Percentiles rank a stretch among this genome's conserved stretches.
Evolutionary conservation across 2,797 vertebrate species (phyloP).

Genomic region (Dermochelys coriacea): DNA sequence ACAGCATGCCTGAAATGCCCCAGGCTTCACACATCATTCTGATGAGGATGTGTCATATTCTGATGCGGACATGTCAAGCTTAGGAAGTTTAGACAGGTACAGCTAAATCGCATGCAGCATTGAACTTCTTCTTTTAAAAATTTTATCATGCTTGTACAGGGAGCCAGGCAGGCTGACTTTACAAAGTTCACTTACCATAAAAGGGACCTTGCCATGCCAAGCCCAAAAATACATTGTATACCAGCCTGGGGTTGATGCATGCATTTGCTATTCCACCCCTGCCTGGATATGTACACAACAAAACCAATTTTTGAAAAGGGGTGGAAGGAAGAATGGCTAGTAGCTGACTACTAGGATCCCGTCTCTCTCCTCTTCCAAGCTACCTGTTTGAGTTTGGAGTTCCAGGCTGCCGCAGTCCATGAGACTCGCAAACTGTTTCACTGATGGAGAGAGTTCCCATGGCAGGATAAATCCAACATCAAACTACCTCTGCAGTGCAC

Average conservation of each 20-base stretch:
- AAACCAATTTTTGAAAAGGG: background rate
- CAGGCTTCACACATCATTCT: constrained; percentile 69
- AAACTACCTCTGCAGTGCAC: constrained; percentile 56
- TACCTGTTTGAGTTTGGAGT: constrained; percentile 36
- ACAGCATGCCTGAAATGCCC: constrained; percentile 55
- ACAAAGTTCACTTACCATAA: background rate
- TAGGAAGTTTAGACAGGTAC: constrained; percentile 63
- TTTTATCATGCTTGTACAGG: background rate
- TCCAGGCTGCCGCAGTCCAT: constrained; percentile 66
- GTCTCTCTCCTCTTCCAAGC: background rate
- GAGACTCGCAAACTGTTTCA: constrained; percentile 56
- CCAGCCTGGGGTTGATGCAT: background rate
- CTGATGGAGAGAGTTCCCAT: constrained; percentile 70
- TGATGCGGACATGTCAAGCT: constrained; percentile 61
- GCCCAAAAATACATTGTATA: background rate
- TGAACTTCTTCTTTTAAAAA: constrained; percentile 41
- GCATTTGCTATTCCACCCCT: background rate
- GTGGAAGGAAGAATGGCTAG: background rate
- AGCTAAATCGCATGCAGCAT: constrained; percentile 52
- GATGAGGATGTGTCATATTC: constrained; percentile 64
- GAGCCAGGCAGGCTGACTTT: background rate
- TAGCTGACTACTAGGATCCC: background rate
- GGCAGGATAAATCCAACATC: constrained; percentile 70
- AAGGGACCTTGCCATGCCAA: background rate
- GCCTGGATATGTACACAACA: background rate